Conservation (phyloP, 2,113 vertebrate genomes). For the Sardina pilchardus region DNA sequence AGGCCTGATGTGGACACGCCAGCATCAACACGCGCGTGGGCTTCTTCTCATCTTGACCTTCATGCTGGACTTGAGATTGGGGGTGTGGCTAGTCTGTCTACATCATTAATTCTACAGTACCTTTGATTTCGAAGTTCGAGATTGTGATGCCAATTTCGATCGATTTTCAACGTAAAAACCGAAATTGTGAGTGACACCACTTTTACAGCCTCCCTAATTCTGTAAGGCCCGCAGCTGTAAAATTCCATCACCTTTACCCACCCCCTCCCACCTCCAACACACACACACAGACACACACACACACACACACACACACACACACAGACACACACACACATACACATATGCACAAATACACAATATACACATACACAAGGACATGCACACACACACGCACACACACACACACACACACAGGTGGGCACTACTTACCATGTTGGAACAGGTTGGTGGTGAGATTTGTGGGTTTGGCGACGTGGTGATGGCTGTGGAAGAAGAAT, state of each 20-base stretch:
- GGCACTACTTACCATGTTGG: not conserved
- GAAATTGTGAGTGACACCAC: too few relatives aligned
- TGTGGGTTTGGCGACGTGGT: not conserved
- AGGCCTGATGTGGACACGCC: too few relatives aligned
- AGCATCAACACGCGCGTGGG: too few relatives aligned
- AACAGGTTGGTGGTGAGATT: not conserved
- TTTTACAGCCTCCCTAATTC: too few relatives aligned
- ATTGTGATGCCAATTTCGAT: too few relatives aligned
- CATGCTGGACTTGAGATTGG: too few relatives aligned
- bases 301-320: not conserved
- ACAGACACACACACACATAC: not conserved
- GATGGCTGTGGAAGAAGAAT: not conserved
- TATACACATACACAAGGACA: not conserved
- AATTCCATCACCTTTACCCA: not conserved
- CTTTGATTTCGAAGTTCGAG: too few relatives aligned
- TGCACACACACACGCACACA: not conserved
- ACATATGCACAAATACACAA: not conserved
- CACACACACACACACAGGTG: not conserved
- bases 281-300: not conserved
- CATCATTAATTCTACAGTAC: too few relatives aligned
- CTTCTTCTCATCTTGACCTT: too few relatives aligned
- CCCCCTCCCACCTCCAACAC: not conserved
- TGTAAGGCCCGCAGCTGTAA: too few relatives aligned
- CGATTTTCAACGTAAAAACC: too few relatives aligned
- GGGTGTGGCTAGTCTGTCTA: too few relatives aligned